phyloP scores from a whole-genome alignment of 2,888 invertebrate genomes.

The Rhagium mordax region DNA sequence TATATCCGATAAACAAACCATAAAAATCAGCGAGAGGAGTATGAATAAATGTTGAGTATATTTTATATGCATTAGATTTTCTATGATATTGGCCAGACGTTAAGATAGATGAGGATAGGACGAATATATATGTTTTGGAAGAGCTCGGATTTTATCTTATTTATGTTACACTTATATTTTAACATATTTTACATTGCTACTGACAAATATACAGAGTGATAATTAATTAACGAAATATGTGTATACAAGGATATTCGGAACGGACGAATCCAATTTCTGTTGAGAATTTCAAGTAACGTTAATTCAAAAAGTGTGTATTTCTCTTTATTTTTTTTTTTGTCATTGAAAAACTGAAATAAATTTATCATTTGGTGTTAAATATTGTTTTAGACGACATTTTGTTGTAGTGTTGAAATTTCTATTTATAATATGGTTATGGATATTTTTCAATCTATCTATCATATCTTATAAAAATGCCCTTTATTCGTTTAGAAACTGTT shows the following conservation, averaged over 20 bases:
- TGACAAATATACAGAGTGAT: constrained; percentile 19
- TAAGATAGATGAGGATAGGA: constrained; percentile 10
- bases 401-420: no score
- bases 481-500: no score
- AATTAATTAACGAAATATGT: constrained; percentile 4
- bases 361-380: no score
- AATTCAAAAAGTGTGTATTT: no score
- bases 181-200: constrained; percentile 9
- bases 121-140: constrained; percentile 20
- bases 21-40: constrained; percentile 32
- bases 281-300: background rate
- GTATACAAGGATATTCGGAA: background rate
- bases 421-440: no score
- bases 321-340: no score
- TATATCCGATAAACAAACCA: constrained; percentile 34
- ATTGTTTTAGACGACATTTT: no score
- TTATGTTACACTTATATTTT: constrained; percentile 16
- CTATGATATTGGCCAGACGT: constrained; percentile 27
- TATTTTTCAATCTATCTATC: no score
- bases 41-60: constrained; percentile 32
- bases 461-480: no score
- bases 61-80: constrained; percentile 32
- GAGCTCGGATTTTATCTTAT: background rate
- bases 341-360: no score
- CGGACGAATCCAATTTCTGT: background rate